Percentiles rank a stretch among this genome's conserved stretches.
Conservation (phyloP, 2,888 invertebrate genomes). For the Alitta virens region DNA sequence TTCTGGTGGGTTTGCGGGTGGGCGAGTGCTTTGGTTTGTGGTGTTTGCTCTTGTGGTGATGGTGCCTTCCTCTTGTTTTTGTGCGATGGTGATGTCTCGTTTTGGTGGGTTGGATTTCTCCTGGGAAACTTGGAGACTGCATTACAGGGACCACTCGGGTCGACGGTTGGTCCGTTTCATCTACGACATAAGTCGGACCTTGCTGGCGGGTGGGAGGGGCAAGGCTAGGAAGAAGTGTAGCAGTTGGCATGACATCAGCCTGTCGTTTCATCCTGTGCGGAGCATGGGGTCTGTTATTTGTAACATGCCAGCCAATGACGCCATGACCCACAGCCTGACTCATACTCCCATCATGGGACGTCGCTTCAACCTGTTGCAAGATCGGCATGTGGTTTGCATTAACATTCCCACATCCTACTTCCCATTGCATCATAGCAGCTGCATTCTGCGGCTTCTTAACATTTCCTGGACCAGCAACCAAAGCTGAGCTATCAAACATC, state of each 20-base stretch:
- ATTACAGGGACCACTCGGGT: conserved; percentile 51
- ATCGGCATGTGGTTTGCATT: conserved; percentile 67
- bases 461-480: conserved; percentile 52
- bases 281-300: conserved; percentile 57
- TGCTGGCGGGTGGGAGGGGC: conserved; percentile 47
- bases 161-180: conserved; percentile 34
- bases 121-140: conserved; percentile 51
- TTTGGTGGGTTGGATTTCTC: conserved; percentile 30
- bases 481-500: conserved; percentile 46
- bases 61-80: conserved; percentile 25
- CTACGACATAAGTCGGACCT: conserved; percentile 22
- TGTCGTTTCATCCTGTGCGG: conserved; percentile 54
- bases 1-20: conserved; percentile 52
- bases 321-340: conserved; percentile 69
- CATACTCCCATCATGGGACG: conserved; percentile 72
- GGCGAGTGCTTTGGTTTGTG: conserved; percentile 14
- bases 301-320: conserved; percentile 72
- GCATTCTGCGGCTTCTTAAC: conserved; percentile 34
- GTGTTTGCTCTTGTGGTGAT: conserved; percentile 36
- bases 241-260: conserved; percentile 30
- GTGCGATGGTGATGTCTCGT: conserved; percentile 24
- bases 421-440: conserved; percentile 56
- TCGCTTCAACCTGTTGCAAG: conserved; percentile 69
- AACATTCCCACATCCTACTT: conserved; percentile 74
- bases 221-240: conserved; percentile 38